Evolutionary conservation across 2,797 vertebrate species (phyloP).

Genomic region (Gila robusta): DNA sequence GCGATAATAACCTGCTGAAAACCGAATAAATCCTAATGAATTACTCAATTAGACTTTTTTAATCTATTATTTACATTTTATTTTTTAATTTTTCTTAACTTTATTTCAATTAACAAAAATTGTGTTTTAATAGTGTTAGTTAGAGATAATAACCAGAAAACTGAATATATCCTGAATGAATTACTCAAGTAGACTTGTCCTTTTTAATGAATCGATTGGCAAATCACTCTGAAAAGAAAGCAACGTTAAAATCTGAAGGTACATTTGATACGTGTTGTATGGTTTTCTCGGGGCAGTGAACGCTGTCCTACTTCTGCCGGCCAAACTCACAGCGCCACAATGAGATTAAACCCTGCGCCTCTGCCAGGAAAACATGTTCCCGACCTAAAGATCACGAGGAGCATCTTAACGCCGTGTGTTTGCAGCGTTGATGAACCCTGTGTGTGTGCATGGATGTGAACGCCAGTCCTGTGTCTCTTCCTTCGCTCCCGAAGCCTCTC

Average conservation of each 20-base stretch:
- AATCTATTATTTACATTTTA: no score
- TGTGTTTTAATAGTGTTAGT: no score
- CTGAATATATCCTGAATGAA: not conserved
- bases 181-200: not conserved
- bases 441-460: not conserved
- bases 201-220: no score
- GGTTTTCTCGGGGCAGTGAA: not conserved
- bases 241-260: no score
- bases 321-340: conserved; percentile 1
- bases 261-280: not conserved
- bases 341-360: conserved; percentile 29
- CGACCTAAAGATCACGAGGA: conserved; percentile 7
- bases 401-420: conserved; percentile 12
- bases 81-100: no score
- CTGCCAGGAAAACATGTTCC: conserved; percentile 36
- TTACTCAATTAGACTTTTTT: no score
- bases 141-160: no score
- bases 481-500: not conserved
- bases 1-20: not conserved
- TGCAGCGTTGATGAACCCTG: not conserved
- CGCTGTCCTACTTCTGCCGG: conserved; percentile 35
- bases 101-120: no score
- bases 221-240: no score
- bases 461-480: not conserved
- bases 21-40: not conserved